Percentiles rank a stretch among this genome's conserved stretches.
phyloP scores from a whole-genome alignment of 2,797 vertebrate species.

The Leptodactylus fallax region DNA sequence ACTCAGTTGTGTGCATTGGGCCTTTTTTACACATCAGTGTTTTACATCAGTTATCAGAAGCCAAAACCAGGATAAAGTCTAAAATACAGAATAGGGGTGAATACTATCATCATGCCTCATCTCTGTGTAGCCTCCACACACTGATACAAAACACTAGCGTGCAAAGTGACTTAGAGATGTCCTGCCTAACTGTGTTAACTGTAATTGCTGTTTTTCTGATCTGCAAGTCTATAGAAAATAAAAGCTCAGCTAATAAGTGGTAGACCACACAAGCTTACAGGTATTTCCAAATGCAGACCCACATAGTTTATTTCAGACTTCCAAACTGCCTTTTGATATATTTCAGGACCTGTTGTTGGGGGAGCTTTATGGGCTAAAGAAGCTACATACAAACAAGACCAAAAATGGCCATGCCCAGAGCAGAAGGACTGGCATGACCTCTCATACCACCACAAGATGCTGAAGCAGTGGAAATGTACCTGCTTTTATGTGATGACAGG shows the following conservation, averaged over 20 bases:
- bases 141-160: too few relatives aligned
- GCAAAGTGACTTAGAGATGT: too few relatives aligned
- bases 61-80: too few relatives aligned
- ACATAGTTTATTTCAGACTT: background rate
- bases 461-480: background rate
- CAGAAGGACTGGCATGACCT: background rate
- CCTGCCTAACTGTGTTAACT: background rate
- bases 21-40: too few relatives aligned
- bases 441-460: background rate
- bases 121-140: too few relatives aligned
- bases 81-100: too few relatives aligned
- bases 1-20: too few relatives aligned
- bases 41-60: too few relatives aligned
- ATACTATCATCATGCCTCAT: too few relatives aligned
- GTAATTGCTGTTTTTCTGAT: background rate
- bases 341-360: background rate
- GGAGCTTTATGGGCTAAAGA: background rate
- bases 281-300: background rate
- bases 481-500: background rate
- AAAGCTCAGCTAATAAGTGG: constrained; percentile 8
- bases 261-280: background rate
- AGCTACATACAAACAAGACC: background rate
- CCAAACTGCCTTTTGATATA: background rate
- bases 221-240: background rate
- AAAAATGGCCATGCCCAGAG: background rate